phyloP scores from a whole-genome alignment of 2,797 vertebrate species.

The Gymnopithys bicolor region DNA sequence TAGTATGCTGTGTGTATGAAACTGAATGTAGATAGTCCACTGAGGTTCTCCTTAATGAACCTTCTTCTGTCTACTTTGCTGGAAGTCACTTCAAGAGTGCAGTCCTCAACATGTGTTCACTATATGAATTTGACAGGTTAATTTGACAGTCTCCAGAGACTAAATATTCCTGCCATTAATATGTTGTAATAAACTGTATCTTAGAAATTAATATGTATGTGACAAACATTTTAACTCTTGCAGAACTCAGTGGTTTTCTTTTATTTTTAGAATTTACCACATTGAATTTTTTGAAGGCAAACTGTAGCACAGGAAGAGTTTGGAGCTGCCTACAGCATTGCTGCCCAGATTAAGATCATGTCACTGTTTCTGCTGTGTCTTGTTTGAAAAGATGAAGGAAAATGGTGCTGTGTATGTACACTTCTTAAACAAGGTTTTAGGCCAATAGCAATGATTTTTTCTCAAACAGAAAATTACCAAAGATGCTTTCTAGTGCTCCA shows the following conservation, averaged over 20 bases:
- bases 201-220: not conserved
- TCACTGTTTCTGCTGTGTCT: not conserved
- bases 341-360: not conserved
- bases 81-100: not conserved
- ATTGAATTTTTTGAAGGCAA: not conserved
- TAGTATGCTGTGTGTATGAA: not conserved
- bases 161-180: not conserved
- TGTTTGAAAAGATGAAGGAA: slow-evolving; percentile 36
- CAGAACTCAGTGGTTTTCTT: not conserved
- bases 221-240: not conserved
- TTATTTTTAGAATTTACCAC: not conserved
- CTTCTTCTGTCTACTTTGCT: not conserved
- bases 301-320: not conserved
- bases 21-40: not conserved
- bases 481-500: not conserved
- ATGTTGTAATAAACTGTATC: not conserved
- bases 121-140: not conserved
- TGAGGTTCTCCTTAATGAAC: not conserved
- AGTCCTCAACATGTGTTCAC: not conserved
- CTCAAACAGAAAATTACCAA: slow-evolving; percentile 19
- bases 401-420: not conserved
- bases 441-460: not conserved
- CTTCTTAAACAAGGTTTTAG: slow-evolving; percentile 28
- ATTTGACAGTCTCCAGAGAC: not conserved
- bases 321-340: not conserved